A percentile compares a stretch with the other conserved stretches of the same genome.
Conservation (phyloP, 2,888 invertebrate species). For the Neria commutata region DNA sequence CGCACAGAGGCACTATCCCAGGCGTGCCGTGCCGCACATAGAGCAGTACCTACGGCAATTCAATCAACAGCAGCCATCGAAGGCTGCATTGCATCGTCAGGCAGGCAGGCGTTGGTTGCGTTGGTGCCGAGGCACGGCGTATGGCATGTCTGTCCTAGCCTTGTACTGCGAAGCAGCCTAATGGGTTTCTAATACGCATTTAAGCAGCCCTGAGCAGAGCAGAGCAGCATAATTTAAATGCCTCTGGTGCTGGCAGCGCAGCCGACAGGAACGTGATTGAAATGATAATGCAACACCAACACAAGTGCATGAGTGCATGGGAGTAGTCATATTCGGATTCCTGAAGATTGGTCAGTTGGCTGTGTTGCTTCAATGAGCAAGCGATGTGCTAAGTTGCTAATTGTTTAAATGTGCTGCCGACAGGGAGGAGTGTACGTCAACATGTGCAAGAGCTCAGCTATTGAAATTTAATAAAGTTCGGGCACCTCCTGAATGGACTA, state of each 20-base stretch:
- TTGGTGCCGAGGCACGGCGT: too few relatives aligned
- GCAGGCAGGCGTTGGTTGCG: too few relatives aligned
- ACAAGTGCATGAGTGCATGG: too few relatives aligned
- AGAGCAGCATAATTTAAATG: not conserved
- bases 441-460: not conserved
- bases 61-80: not conserved
- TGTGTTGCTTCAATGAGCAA: not conserved
- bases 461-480: too few relatives aligned
- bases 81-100: too few relatives aligned
- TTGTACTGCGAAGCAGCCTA: not conserved
- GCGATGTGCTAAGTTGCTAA: not conserved
- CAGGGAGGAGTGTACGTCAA: not conserved
- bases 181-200: constrained; percentile 1
- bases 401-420: not conserved
- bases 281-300: not conserved
- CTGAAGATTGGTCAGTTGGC: not conserved
- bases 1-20: too few relatives aligned
- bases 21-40: too few relatives aligned
- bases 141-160: not conserved
- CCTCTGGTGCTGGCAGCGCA: not conserved
- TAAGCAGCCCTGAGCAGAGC: not conserved
- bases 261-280: not conserved
- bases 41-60: not conserved
- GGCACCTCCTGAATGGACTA: too few relatives aligned
- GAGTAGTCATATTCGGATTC: too few relatives aligned